phyloP scores from a whole-genome alignment of 2,888 invertebrate species.

The Rapana venosa region DNA sequence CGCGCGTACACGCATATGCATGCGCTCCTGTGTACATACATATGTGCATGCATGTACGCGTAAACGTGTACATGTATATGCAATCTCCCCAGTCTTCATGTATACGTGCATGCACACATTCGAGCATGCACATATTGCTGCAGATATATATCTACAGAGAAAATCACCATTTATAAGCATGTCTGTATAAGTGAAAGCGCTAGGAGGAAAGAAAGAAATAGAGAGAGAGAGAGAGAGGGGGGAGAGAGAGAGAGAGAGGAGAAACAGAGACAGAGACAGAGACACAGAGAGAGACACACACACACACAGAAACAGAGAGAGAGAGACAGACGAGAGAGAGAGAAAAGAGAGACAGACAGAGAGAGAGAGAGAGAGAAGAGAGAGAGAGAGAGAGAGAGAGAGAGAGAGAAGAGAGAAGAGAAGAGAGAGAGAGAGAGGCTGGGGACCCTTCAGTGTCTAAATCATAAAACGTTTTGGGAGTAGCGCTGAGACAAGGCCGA shows the following conservation, averaged over 20 bases:
- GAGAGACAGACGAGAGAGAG: background rate
- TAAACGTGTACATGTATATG: background rate
- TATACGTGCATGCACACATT: background rate
- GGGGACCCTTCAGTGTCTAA: too few relatives aligned
- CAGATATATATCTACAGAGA: background rate
- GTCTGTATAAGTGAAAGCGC: background rate
- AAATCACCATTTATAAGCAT: background rate
- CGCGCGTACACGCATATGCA: too few relatives aligned
- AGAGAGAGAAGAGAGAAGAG: background rate
- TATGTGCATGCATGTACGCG: too few relatives aligned
- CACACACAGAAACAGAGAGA: constrained; percentile 3
- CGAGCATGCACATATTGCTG: background rate
- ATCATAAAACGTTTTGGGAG: too few relatives aligned
- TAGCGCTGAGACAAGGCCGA: too few relatives aligned
- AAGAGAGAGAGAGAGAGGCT: background rate
- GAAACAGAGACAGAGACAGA: background rate
- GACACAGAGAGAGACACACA: background rate
- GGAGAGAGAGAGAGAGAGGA: too few relatives aligned
- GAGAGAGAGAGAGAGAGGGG: background rate
- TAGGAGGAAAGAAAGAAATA: background rate
- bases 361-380: too few relatives aligned
- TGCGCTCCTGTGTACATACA: too few relatives aligned
- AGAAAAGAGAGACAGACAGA: background rate
- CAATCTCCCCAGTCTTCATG: too few relatives aligned
- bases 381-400: background rate